Evolutionary conservation across 92 coral and sea anemone genomes (phyloP).

Genomic region (Chrysogorgia sp.): DNA sequence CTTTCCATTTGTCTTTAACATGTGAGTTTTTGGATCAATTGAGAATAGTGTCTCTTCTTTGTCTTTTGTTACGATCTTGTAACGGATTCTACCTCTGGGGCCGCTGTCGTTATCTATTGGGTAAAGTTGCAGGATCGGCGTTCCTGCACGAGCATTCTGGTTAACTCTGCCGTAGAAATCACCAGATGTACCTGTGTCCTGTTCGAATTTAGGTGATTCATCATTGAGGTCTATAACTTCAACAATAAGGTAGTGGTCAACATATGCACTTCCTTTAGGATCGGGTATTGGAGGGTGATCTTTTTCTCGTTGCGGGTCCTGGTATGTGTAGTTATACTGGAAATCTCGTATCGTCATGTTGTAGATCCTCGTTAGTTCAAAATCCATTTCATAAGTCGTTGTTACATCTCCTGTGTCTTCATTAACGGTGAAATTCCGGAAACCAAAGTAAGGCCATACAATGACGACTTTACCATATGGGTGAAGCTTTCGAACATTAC

Average conservation of each 20-base stretch:
- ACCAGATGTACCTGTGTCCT: constrained; percentile 7
- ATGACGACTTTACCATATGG: constrained; percentile 32
- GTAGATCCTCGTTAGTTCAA: constrained; percentile 25
- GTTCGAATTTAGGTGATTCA: background rate
- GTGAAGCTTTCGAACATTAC: constrained; percentile 35
- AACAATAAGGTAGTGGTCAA: constrained; percentile 41
- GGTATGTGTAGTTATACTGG: constrained; percentile 10
- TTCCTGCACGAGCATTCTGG: constrained; percentile 26
- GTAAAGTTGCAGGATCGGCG: constrained; percentile 10
- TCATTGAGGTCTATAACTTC: constrained; percentile 42
- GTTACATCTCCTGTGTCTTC: constrained; percentile 18
- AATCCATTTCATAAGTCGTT: constrained; percentile 35
- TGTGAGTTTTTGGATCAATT: constrained; percentile 62
- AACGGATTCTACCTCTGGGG: constrained; percentile 38
- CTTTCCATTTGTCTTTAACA: constrained; percentile 55
- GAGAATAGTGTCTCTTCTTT: constrained; percentile 3
- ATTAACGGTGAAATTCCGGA: constrained; percentile 32
- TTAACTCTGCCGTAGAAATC: constrained; percentile 18
- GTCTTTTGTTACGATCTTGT: constrained; percentile 16
- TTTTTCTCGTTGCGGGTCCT: background rate
- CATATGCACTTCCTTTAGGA: background rate
- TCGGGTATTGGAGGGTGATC: constrained; percentile 25
- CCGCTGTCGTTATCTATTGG: constrained; percentile 31
- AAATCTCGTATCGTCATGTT: constrained; percentile 46
- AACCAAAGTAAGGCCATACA: constrained; percentile 29